A percentile compares a stretch with the other conserved stretches of the same genome.
phyloP scores from a whole-genome alignment of 2,797 vertebrate genomes.

The Helostoma temminkii region DNA sequence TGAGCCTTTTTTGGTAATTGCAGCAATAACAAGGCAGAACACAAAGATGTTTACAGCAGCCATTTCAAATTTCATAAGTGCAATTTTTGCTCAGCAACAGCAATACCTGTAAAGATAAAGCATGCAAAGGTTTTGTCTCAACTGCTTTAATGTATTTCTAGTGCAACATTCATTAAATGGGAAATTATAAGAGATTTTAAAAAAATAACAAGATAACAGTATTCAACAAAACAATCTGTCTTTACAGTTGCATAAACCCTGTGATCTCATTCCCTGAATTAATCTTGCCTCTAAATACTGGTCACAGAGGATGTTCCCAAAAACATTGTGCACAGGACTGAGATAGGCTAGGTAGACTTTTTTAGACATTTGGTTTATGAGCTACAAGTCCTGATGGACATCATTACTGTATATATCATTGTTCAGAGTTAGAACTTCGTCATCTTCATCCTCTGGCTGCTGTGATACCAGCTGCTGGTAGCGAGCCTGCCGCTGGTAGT shows the following conservation, averaged over 20 bases:
- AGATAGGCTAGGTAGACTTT: slow-evolving; percentile 61
- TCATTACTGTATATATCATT: slow-evolving; percentile 66
- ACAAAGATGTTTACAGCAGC: slow-evolving; percentile 50
- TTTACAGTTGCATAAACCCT: slow-evolving; percentile 84
- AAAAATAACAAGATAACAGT: slow-evolving; percentile 62
- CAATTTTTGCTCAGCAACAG: slow-evolving; percentile 63
- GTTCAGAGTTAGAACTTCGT: slow-evolving; percentile 65
- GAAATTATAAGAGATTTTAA: slow-evolving; percentile 31
- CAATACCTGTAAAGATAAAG: slow-evolving; percentile 52
- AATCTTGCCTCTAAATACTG: slow-evolving; percentile 60
- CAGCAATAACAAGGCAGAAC: slow-evolving; percentile 56
- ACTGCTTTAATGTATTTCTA: slow-evolving; percentile 56
- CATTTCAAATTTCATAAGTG: slow-evolving; percentile 70
- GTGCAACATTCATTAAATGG: slow-evolving; percentile 67
- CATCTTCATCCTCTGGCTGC: slow-evolving; percentile 73
- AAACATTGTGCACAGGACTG: slow-evolving; percentile 68
- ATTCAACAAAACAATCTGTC: slow-evolving; percentile 62
- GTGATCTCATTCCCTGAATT: slow-evolving; percentile 83
- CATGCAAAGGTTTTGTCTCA: slow-evolving; percentile 71
- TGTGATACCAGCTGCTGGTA: slow-evolving; percentile 90
- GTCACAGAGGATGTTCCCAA: slow-evolving; percentile 53
- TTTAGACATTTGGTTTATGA: slow-evolving; percentile 54
- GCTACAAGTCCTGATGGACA: slow-evolving; percentile 85
- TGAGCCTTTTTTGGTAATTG: slow-evolving; percentile 69
- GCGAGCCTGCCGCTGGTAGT: slow-evolving; percentile 91